These are phyloP conservation scores for Tenthredo mesomela DNA, from an alignment of 2,888 invertebrate species.

Conservation along the genomic window DNA sequence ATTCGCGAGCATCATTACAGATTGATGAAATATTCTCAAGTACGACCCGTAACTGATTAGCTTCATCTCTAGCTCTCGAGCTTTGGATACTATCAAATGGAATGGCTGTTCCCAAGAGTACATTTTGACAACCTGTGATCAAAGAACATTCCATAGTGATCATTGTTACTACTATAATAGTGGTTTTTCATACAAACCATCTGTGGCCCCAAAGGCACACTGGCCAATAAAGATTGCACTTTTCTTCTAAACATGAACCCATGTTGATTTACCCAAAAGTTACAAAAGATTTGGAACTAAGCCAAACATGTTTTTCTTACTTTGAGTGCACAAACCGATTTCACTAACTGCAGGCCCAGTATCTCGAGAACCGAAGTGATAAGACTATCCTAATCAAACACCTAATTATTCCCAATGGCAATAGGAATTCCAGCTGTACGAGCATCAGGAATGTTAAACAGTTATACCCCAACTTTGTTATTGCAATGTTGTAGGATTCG, in stretches of 20 bases:
- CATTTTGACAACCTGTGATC: slow-evolving; percentile 95
- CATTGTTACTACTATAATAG: not conserved
- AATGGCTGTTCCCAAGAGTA: slow-evolving; percentile 96
- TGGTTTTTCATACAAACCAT: not conserved
- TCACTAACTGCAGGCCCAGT: not conserved
- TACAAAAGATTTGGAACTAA: not conserved
- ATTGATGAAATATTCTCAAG: slow-evolving; percentile 84
- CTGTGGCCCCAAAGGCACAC: not conserved
- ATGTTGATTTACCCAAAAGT: too few relatives aligned
- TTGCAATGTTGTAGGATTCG: too few relatives aligned
- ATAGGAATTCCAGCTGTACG: not conserved
- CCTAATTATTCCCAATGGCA: not conserved
- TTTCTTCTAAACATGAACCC: too few relatives aligned
- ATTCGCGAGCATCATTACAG: slow-evolving; percentile 86
- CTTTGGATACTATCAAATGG: slow-evolving; percentile 86
- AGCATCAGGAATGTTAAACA: not conserved
- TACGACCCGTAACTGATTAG: slow-evolving; percentile 81
- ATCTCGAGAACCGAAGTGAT: not conserved
- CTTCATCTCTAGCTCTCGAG: slow-evolving; percentile 85
- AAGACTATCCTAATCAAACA: not conserved
- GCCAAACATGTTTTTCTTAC: not conserved
- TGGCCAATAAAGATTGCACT: too few relatives aligned
- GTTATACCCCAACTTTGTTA: not conserved
- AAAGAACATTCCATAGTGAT: slow-evolving; percentile 64
- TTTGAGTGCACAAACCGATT: not conserved